Percentiles rank a stretch among this genome's conserved stretches.
Evolutionary conservation across 2,113 vertebrate genomes (phyloP).

Genomic region (Brachyhypopomus occidentalis): DNA sequence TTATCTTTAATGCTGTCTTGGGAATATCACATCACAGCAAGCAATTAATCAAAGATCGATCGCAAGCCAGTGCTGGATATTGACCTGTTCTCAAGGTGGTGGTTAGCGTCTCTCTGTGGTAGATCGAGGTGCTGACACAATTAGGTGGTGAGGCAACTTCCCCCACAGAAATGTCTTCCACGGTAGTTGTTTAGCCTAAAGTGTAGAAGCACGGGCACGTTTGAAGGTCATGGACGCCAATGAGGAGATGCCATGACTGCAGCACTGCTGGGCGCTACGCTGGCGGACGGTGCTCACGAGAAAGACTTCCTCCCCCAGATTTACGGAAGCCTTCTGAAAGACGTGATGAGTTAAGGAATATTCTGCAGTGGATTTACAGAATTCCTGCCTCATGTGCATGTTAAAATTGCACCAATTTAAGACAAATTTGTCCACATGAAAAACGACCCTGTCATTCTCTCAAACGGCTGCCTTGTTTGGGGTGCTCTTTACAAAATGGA

Average conservation of each 20-base stretch:
- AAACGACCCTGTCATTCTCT: not conserved
- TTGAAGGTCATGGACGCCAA: conserved; percentile 27
- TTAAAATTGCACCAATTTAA: conserved; percentile 9
- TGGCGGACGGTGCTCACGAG: not conserved
- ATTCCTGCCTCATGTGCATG: not conserved
- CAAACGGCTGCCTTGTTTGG: not conserved
- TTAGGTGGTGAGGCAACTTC: conserved; percentile 32
- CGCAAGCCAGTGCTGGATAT: conserved; percentile 31
- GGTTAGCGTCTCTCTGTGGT: conserved; percentile 20
- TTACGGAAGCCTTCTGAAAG: conserved; percentile 7
- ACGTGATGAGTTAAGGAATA: not conserved
- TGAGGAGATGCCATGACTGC: conserved; percentile 33
- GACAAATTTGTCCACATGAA: not conserved
- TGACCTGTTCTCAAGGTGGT: conserved; percentile 24
- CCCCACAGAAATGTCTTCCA: conserved; percentile 5
- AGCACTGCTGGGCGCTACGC: conserved; percentile 22
- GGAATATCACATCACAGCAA: conserved; percentile 17
- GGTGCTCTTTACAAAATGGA: not conserved
- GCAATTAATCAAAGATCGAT: conserved; percentile 47
- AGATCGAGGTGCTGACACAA: conserved; percentile 31
- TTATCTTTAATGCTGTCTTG: not conserved
- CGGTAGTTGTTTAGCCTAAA: not conserved
- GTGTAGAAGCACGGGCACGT: conserved; percentile 26
- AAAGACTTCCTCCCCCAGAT: not conserved
- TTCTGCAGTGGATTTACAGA: not conserved